These are phyloP conservation scores for Benitochromis conjunctus DNA, from an alignment of 2,113 vertebrate genomes.

Conservation along the genomic window DNA sequence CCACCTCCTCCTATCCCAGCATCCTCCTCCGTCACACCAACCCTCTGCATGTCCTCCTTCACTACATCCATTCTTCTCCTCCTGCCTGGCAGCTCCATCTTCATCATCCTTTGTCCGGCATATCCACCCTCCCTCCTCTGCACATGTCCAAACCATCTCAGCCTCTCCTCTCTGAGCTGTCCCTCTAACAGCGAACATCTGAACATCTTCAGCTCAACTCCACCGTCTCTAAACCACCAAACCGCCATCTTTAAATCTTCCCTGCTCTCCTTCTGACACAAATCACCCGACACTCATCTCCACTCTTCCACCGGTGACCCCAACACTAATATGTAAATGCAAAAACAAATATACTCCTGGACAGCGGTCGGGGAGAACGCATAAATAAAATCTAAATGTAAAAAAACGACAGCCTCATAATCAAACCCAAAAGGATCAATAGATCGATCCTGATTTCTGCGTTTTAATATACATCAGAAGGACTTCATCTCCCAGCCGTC, in stretches of 20 bases:
- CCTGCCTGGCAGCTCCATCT: not conserved
- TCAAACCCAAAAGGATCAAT: accelerated
- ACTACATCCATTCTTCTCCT: accelerated
- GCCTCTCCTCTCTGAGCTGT: not conserved
- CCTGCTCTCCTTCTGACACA: not conserved
- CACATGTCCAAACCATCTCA: no score
- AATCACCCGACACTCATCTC: not conserved
- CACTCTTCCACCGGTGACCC: not conserved
- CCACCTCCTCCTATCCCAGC: not conserved
- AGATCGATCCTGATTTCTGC: not conserved
- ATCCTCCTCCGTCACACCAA: not conserved
- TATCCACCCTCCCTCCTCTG: not conserved
- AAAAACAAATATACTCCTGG: accelerated
- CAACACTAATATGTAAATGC: not conserved
- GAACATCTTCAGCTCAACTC: not conserved
- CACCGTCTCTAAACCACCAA: no score
- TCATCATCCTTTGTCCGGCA: not conserved
- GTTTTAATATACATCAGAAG: no score
- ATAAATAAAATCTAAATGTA: not conserved
- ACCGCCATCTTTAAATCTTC: not conserved
- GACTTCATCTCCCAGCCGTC: no score
- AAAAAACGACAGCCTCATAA: not conserved
- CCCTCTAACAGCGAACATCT: not conserved
- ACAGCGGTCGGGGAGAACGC: not conserved
- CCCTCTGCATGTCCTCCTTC: not conserved